These are phyloP conservation scores for Oscheius onirici DNA, from an alignment of 2,888 invertebrate species.

Conservation along the genomic window DNA sequence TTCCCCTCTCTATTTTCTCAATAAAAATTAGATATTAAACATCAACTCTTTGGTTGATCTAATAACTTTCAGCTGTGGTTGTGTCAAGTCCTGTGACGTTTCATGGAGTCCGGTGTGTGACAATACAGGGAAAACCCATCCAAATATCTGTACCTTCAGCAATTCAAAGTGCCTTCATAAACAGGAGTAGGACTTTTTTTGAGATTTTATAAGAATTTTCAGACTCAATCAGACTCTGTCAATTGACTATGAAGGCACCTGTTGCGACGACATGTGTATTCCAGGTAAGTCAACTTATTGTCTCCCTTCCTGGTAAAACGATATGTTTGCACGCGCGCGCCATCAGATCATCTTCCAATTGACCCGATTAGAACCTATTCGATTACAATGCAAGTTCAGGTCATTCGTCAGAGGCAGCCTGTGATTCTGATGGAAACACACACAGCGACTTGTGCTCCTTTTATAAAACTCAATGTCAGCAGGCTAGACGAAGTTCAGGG, in stretches of 20 bases:
- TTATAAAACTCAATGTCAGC: slow-evolving; percentile 49
- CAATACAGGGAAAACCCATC: slow-evolving; percentile 53
- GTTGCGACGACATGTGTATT: slow-evolving; percentile 57
- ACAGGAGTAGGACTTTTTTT: slow-evolving; percentile 39
- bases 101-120: slow-evolving; percentile 59
- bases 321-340: slow-evolving; percentile 10
- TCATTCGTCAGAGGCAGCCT: slow-evolving; percentile 44
- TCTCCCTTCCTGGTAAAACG: neutral
- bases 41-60: too few relatives aligned
- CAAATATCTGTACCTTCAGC: slow-evolving; percentile 53
- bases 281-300: slow-evolving; percentile 27
- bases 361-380: too few relatives aligned
- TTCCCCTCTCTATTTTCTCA: too few relatives aligned
- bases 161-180: slow-evolving; percentile 54
- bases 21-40: too few relatives aligned
- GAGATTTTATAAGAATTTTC: neutral
- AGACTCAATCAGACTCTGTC: slow-evolving; percentile 49
- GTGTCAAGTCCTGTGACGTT: slow-evolving; percentile 45
- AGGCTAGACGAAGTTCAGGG: slow-evolving; percentile 37
- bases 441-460: slow-evolving; percentile 54
- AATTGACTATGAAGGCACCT: slow-evolving; percentile 54
- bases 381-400: slow-evolving; percentile 26
- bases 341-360: neutral
- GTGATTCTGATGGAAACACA: slow-evolving; percentile 47
- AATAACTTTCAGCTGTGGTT: slow-evolving; percentile 39